These are phyloP conservation scores for Yponomeuta evonymella DNA, from an alignment of 2,888 invertebrate genomes.

Conservation along the genomic window DNA sequence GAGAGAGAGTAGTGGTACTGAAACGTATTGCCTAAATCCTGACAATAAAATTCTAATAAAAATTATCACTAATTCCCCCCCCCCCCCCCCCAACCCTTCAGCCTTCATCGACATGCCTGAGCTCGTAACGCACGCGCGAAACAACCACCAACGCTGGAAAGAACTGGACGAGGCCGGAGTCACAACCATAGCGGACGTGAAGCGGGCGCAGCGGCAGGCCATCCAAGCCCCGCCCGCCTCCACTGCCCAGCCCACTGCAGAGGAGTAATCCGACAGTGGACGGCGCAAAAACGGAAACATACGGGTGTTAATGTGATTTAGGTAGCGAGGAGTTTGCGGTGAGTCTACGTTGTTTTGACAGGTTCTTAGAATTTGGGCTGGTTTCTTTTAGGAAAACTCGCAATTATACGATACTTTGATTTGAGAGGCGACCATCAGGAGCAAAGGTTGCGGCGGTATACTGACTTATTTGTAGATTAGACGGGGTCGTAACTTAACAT, in stretches of 20 bases:
- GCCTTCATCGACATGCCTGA: conserved; percentile 96
- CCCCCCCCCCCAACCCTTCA: conserved; percentile 45
- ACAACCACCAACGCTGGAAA: conserved; percentile 94
- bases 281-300: conserved; percentile 16
- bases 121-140: conserved; percentile 87
- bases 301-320: conserved; percentile 28
- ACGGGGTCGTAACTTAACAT: too few relatives aligned
- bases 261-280: conserved; percentile 33
- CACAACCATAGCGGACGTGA: conserved; percentile 82
- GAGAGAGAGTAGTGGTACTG: too few relatives aligned
- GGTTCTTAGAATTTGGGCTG: not conserved
- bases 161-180: conserved; percentile 87
- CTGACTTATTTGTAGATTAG: too few relatives aligned
- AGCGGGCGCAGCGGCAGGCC: conserved; percentile 48
- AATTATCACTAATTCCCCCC: too few relatives aligned
- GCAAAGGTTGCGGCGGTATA: too few relatives aligned
- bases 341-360: not conserved
- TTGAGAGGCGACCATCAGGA: too few relatives aligned
- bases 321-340: not conserved
- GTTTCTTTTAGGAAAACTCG: too few relatives aligned
- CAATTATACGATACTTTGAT: too few relatives aligned
- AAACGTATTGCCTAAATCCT: too few relatives aligned
- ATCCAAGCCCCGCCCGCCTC: conserved; percentile 32
- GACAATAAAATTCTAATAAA: too few relatives aligned
- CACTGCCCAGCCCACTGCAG: conserved; percentile 42